These are phyloP conservation scores for Epinephelus fuscoguttatus DNA, from an alignment of 2,113 vertebrate genomes.

Conservation along the genomic window DNA sequence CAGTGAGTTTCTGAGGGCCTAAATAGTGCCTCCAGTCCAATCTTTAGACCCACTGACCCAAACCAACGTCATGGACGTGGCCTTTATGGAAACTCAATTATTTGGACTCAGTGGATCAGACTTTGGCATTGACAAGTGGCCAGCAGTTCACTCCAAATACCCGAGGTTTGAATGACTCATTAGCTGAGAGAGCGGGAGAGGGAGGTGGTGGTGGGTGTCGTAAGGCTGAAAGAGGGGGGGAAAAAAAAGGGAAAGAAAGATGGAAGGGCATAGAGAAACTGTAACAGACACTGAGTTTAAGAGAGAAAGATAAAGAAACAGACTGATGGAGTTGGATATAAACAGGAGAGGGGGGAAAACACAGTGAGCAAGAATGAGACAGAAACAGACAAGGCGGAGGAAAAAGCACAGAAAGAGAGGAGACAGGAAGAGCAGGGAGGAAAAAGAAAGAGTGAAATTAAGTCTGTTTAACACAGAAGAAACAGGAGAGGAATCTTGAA, in stretches of 20 bases:
- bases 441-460: conserved; percentile 22
- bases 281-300: conserved; percentile 25
- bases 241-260: conserved; percentile 16
- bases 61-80: conserved; percentile 46
- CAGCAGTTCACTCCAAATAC: conserved; percentile 61
- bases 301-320: conserved; percentile 4
- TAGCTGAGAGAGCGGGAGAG: conserved; percentile 46
- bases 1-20: conserved; percentile 50
- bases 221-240: not conserved
- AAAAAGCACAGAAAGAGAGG: conserved; percentile 12
- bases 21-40: conserved; percentile 36
- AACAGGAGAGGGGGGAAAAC: conserved; percentile 13
- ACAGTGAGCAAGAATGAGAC: not conserved
- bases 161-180: conserved; percentile 66
- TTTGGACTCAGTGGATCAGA: conserved; percentile 69
- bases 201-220: conserved; percentile 24
- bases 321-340: conserved; percentile 9
- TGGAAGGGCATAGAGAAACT: conserved; percentile 21
- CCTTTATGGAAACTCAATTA: conserved; percentile 66
- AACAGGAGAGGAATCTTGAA: conserved; percentile 40
- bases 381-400: not conserved
- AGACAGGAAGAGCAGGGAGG: conserved; percentile 5
- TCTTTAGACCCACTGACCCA: conserved; percentile 47
- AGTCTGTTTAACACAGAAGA: conserved; percentile 23
- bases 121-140: conserved; percentile 55